These are phyloP conservation scores for Andrena marginata DNA, from an alignment of 2,888 invertebrate species.

Conservation along the genomic window DNA sequence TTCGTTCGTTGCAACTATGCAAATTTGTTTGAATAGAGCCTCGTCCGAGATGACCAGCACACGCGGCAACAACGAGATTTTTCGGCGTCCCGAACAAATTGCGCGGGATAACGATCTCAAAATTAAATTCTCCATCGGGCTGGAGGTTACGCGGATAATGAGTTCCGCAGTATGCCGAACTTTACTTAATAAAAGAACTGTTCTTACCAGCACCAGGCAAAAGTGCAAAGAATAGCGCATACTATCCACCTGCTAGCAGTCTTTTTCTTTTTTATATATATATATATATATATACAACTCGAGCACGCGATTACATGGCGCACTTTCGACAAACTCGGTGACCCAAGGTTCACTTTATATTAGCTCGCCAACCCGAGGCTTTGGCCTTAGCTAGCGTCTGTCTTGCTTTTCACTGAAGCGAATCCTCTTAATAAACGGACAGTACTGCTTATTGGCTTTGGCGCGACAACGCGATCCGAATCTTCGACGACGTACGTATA, in stretches of 20 bases:
- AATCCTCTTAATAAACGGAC: not conserved
- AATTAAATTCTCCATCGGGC: slow-evolving; percentile 58
- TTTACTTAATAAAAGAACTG: slow-evolving; percentile 49
- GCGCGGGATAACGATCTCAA: slow-evolving; percentile 53
- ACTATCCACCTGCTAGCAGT: slow-evolving; percentile 29
- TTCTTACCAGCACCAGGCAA: slow-evolving; percentile 10
- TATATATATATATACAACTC: slow-evolving; percentile 27
- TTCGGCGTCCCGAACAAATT: slow-evolving; percentile 28
- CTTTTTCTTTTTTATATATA: slow-evolving; percentile 30
- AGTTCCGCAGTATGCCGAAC: slow-evolving; percentile 34
- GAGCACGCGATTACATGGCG: slow-evolving; percentile 18
- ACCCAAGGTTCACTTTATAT: slow-evolving; percentile 8
- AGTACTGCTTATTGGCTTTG: not conserved
- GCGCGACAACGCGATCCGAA: not conserved
- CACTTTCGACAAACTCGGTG: slow-evolving; percentile 16
- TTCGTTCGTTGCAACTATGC: slow-evolving; percentile 1
- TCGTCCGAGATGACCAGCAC: slow-evolving; percentile 39
- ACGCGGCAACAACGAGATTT: slow-evolving; percentile 44
- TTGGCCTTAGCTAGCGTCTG: not conserved
- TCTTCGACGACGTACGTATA: not conserved
- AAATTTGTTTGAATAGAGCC: slow-evolving; percentile 1
- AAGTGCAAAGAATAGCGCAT: slow-evolving; percentile 20
- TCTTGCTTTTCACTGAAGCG: not conserved
- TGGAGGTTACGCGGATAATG: slow-evolving; percentile 41
- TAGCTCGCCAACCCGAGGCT: slow-evolving; percentile 15